Percentiles rank a stretch among this genome's conserved stretches.
Conservation (phyloP, 2,888 invertebrate species). For the Baronia brevicornis region DNA sequence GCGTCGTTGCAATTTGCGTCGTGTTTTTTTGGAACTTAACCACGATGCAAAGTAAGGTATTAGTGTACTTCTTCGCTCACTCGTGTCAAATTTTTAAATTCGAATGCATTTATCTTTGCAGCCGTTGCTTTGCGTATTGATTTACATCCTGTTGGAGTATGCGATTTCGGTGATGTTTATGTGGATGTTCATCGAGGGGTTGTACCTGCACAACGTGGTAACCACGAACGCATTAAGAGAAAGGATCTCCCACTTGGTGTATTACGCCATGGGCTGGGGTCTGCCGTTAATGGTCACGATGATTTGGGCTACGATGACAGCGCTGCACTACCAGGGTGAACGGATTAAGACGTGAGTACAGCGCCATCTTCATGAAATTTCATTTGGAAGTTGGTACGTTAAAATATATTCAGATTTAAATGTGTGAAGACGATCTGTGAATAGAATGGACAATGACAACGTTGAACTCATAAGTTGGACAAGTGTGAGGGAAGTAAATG, state of each 20-base stretch:
- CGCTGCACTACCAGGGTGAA: constrained; percentile 36
- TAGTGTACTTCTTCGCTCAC: background rate
- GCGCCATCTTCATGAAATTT: background rate
- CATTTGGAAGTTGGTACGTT: background rate
- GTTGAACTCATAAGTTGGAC: too few relatives aligned
- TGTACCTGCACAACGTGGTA: constrained; percentile 90
- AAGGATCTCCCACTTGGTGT: constrained; percentile 68
- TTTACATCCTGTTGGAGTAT: constrained; percentile 89
- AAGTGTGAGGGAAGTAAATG: too few relatives aligned
- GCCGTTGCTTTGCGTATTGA: constrained; percentile 87
- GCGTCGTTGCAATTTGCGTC: too few relatives aligned
- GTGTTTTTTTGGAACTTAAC: too few relatives aligned
- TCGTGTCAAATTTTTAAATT: constrained; percentile 1
- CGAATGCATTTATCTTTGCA: constrained; percentile 61
- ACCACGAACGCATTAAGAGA: constrained; percentile 84
- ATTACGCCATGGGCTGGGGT: constrained; percentile 84
- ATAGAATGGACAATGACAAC: too few relatives aligned
- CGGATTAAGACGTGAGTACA: constrained; percentile 37
- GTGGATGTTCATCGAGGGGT: constrained; percentile 98
- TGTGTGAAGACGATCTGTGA: too few relatives aligned
- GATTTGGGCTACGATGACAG: constrained; percentile 81
- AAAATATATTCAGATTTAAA: background rate
- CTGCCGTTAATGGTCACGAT: constrained; percentile 80
- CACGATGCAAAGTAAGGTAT: too few relatives aligned
- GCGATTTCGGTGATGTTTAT: constrained; percentile 92